Percentiles rank a stretch among this genome's conserved stretches.
phyloP scores from a whole-genome alignment of 2,113 vertebrate genomes.

The Dermatemys mawii region DNA sequence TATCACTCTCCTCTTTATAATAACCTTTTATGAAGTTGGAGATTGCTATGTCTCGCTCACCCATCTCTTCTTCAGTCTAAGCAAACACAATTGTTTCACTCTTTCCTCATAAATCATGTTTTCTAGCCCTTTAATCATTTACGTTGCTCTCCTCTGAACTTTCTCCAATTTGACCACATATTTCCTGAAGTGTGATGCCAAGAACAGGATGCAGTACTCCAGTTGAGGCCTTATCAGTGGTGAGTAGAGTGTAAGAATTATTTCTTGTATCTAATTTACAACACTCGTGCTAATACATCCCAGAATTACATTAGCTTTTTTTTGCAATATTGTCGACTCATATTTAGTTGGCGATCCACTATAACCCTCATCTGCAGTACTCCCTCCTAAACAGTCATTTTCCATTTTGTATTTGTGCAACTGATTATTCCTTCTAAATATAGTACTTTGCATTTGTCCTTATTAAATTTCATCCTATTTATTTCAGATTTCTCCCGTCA shows the following conservation, averaged over 20 bases:
- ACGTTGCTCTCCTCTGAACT: background rate
- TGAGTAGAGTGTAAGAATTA: background rate
- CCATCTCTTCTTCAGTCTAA: background rate
- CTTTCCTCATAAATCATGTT: background rate
- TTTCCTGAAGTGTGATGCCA: background rate
- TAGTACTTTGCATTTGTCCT: background rate
- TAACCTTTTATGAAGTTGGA: background rate
- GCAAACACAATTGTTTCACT: background rate
- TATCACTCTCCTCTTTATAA: background rate
- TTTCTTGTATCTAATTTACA: background rate
- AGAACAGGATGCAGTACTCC: background rate
- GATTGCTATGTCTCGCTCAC: background rate
- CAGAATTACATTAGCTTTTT: background rate
- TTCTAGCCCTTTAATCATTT: background rate
- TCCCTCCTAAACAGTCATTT: background rate
- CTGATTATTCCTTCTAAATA: background rate
- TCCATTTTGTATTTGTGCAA: background rate
- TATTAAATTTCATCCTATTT: background rate
- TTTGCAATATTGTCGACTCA: background rate
- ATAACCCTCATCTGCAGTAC: background rate
- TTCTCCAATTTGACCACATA: background rate
- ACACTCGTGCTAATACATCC: background rate
- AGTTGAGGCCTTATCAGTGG: background rate
- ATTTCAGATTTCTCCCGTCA: background rate
- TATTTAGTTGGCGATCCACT: background rate